Evolutionary conservation across 2,797 vertebrate species (phyloP).

Genomic region (Morelia viridis): DNA sequence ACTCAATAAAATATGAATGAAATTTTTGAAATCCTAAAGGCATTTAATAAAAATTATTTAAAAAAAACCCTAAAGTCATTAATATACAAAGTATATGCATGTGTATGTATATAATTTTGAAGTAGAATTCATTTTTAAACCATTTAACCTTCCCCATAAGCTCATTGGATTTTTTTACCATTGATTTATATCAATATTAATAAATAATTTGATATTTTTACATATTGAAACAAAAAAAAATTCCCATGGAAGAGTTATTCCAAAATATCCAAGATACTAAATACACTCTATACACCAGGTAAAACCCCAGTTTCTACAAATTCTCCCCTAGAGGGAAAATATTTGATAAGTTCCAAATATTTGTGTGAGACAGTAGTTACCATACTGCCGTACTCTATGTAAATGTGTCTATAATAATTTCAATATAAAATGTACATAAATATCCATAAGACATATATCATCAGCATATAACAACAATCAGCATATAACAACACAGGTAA

Average conservation of each 20-base stretch:
- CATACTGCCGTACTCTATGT: neutral
- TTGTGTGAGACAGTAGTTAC: neutral
- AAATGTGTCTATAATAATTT: neutral
- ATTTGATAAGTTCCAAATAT: neutral
- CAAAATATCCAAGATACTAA: neutral
- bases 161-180: neutral
- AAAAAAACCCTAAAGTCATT: too few relatives aligned
- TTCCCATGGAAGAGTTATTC: neutral
- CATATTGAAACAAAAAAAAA: neutral
- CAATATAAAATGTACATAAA: neutral
- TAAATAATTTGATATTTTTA: neutral
- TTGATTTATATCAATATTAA: neutral
- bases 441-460: neutral
- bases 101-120: too few relatives aligned
- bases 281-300: neutral
- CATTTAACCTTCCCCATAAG: too few relatives aligned
- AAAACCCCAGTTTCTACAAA: neutral
- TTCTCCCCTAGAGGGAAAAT: neutral
- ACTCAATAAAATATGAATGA: too few relatives aligned
- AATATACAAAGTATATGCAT: too few relatives aligned
- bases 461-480: neutral
- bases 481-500: neutral
- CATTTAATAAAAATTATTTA: too few relatives aligned
- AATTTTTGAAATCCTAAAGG: too few relatives aligned
- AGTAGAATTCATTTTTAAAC: too few relatives aligned